phyloP scores from a whole-genome alignment of 2,888 invertebrate species.

The Crioceris asparagi region DNA sequence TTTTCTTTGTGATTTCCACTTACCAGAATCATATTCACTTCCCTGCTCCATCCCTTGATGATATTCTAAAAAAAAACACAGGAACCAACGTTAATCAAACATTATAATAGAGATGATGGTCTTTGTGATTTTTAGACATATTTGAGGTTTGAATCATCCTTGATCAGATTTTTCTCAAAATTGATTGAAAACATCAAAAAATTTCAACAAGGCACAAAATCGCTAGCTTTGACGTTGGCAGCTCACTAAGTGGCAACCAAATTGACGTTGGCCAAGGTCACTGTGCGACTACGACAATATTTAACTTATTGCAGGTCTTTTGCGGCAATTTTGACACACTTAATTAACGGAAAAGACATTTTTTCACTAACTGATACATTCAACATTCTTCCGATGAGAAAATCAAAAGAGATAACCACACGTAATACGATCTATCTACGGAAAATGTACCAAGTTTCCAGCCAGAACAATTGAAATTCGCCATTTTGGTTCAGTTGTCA shows the following conservation, averaged over 20 bases:
- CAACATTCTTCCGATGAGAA: too few relatives aligned
- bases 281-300: conserved; percentile 35
- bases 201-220: conserved; percentile 24
- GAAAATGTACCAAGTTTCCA: conserved; percentile 9
- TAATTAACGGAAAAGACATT: too few relatives aligned
- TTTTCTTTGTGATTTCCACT: too few relatives aligned
- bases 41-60: conserved; percentile 72
- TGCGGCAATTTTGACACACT: conserved; percentile 22
- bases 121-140: background rate
- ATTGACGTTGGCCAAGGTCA: conserved; percentile 39
- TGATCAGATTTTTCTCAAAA: conserved; percentile 16
- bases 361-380: too few relatives aligned
- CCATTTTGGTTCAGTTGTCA: conserved; percentile 34
- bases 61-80: conserved; percentile 52
- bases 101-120: background rate
- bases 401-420: too few relatives aligned
- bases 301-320: conserved; percentile 28
- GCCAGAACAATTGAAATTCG: conserved; percentile 21
- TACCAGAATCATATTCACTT: conserved; percentile 73
- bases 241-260: conserved; percentile 32
- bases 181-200: conserved; percentile 26
- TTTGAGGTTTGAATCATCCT: background rate
- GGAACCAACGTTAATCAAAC: background rate
- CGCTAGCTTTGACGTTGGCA: conserved; percentile 23
- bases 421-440: too few relatives aligned